A percentile compares a stretch with the other conserved stretches of the same genome.
Evolutionary conservation across 2,888 invertebrate species (phyloP).

Genomic region (Rhagonycha fulva): DNA sequence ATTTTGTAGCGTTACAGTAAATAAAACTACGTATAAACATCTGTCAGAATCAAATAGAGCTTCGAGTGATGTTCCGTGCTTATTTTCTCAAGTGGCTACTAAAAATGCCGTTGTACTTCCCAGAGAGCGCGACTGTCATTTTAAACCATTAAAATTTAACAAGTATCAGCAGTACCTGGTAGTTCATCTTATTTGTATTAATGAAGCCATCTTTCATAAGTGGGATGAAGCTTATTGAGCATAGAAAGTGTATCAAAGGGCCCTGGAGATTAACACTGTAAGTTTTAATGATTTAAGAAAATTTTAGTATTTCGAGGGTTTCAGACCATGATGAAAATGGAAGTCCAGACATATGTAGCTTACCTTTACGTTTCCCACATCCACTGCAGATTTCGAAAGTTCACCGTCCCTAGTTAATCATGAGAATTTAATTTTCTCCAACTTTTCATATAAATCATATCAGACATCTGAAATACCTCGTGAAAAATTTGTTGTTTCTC

Average conservation of each 20-base stretch:
- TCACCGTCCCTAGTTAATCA: too few relatives aligned
- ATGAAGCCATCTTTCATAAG: neutral
- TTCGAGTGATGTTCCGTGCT: neutral
- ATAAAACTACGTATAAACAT: neutral
- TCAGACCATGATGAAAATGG: too few relatives aligned
- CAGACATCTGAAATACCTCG: neutral
- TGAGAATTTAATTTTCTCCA: neutral
- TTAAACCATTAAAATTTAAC: neutral
- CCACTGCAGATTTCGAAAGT: too few relatives aligned
- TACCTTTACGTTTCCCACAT: too few relatives aligned
- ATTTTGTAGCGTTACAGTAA: neutral
- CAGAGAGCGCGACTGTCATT: neutral
- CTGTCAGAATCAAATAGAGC: neutral
- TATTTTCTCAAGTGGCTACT: neutral
- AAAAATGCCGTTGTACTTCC: neutral
- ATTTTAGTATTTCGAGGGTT: too few relatives aligned
- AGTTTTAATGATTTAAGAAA: neutral
- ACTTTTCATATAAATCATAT: neutral
- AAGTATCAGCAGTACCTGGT: neutral
- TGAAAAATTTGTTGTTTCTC: neutral
- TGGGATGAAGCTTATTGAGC: neutral
- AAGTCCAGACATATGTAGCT: too few relatives aligned
- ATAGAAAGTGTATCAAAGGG: neutral
- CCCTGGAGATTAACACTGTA: neutral
- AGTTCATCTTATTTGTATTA: neutral